Evolutionary conservation across 2,888 invertebrate species (phyloP).

Genomic region (Pseudanteris insignis): DNA sequence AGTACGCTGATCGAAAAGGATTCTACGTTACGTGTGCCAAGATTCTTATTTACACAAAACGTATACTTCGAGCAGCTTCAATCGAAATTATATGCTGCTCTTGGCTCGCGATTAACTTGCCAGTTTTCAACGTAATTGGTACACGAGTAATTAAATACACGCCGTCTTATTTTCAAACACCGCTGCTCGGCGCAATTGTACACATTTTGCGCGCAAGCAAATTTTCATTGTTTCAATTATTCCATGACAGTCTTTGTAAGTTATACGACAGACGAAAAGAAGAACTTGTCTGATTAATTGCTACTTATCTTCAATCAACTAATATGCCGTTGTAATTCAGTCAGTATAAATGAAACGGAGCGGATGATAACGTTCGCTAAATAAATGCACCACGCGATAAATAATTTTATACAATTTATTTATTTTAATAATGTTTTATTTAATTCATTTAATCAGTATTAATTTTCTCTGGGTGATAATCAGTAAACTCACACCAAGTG

Average conservation of each 20-base stretch:
- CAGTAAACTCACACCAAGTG: too few species aligned
- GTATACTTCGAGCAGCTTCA: conserved; percentile 22
- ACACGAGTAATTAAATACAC: conserved; percentile 41
- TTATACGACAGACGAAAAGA: too few species aligned
- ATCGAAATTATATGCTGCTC: conserved; percentile 42
- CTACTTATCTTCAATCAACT: too few species aligned
- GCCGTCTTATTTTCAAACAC: conserved; percentile 31
- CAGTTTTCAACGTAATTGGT: conserved; percentile 41
- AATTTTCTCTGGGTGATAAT: too few species aligned
- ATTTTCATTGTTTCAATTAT: conserved; percentile 25
- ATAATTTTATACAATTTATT: too few species aligned
- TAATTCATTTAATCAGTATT: too few species aligned
- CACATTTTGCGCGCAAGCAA: conserved; percentile 12
- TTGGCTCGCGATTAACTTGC: conserved; percentile 40
- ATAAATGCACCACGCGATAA: too few species aligned
- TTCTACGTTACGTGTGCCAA: conserved; percentile 34
- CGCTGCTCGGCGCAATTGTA: conserved; percentile 7
- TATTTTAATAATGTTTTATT: too few species aligned
- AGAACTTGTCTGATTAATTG: too few species aligned
- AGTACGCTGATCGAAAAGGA: conserved; percentile 41
- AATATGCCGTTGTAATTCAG: too few species aligned
- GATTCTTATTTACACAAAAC: conserved; percentile 44
- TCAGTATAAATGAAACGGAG: too few species aligned
- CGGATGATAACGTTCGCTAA: too few species aligned
- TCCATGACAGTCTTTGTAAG: background rate